Base-by-base conservation (phyloP, 2,888 invertebrate genomes). In the Cerceris ruficornis region DNA sequence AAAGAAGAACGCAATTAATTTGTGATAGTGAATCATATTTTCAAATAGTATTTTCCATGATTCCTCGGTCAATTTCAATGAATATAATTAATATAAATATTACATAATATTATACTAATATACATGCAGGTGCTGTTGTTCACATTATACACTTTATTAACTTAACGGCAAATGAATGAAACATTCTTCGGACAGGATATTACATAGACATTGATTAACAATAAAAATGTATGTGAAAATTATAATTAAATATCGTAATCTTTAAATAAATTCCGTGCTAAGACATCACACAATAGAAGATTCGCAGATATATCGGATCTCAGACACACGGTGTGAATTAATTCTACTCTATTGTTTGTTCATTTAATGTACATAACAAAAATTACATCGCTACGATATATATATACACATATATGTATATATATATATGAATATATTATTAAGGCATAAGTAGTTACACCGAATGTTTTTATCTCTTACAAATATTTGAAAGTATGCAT, bases 71-170 rank as follows among this genome's bases (percentile, higher is more conserved):
- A 46, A 11, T 46, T 46, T 11, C 1, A 46, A 46, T 4, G 11
- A 13, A 6, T 7, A 50, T n/a, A 17, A 13, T 28, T 7, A 15
- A 7, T 55, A 55, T 59, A 77, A 76, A 67, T 79, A 69, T 64
- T 77, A 74, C 15, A 57, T 65, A 15, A 49, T 66, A 69, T 54
- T 66, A 49, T 46, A 67, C 41, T 14, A 14, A 58, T 28, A n/a
- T 72, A 77, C 77, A 69, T 64, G 60, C 69, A 69, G 64, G 50
- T 46, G 64, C 64, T 71, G 69, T 65, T 57, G 46, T 66, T 75
- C 69, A 75, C 75, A 78, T 67, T 69, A 54, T 78, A 78, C 66
- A 73, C 59, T 80, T 78, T 78, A 80, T 80, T 75, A 78, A 71
- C 54, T 61, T 62, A 77, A 72, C 62, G 57, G 39, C 54, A 71